These are phyloP conservation scores for Acleris holmiana DNA, from an alignment of 2,888 invertebrate species.

Conservation along the genomic window DNA sequence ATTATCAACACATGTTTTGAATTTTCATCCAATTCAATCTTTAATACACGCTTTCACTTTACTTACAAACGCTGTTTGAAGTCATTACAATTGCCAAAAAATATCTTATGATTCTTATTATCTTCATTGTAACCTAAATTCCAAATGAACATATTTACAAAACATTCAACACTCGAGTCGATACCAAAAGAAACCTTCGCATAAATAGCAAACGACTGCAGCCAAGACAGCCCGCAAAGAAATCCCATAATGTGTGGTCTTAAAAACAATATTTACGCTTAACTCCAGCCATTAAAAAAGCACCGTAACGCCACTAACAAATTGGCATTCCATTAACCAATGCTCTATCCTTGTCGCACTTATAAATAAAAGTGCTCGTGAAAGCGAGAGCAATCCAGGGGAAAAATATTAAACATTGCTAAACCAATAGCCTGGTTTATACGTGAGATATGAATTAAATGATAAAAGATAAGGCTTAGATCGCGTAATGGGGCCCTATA, in stretches of 20 bases:
- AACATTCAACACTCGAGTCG: not conserved
- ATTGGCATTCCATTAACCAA: conserved; percentile 27
- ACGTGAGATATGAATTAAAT: conserved; percentile 80
- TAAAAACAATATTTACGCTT: conserved; percentile 22
- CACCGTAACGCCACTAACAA: conserved; percentile 32
- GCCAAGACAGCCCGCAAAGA: conserved; percentile 6
- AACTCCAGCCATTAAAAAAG: conserved; percentile 22
- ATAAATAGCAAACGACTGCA: conserved; percentile 10
- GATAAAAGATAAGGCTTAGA: conserved; percentile 60
- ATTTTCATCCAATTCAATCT: too few relatives aligned
- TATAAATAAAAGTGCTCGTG: not conserved
- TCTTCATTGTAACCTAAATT: not conserved
- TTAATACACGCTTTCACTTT: too few relatives aligned
- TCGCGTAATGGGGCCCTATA: conserved; percentile 69
- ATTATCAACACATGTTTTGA: too few relatives aligned
- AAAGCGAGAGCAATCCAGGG: conserved; percentile 6
- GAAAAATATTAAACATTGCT: conserved; percentile 51
- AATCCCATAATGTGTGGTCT: conserved; percentile 34
- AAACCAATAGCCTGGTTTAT: conserved; percentile 46
- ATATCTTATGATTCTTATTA: too few relatives aligned
- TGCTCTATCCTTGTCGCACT: conserved; percentile 3
- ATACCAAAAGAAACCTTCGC: conserved; percentile 1
- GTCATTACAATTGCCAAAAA: too few relatives aligned
- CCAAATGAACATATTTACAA: not conserved
- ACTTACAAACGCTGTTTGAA: too few relatives aligned